phyloP scores from a whole-genome alignment of 92 coral and sea anemone genomes.

The Epizoanthus ramosus region DNA sequence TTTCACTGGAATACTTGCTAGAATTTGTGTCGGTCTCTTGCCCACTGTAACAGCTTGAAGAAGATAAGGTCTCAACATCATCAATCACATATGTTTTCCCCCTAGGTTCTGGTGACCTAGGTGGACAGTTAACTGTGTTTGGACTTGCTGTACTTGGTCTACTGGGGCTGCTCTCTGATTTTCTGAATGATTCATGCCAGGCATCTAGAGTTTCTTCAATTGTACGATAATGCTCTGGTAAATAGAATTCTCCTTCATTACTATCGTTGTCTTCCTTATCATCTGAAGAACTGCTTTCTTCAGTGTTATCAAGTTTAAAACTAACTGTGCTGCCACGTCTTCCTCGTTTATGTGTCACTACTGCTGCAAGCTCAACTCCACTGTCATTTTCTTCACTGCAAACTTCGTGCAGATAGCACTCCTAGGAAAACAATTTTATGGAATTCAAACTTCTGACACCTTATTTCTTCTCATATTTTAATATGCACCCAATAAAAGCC shows the following conservation, averaged over 20 bases:
- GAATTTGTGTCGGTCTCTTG: conserved; percentile 14
- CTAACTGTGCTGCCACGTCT: conserved; percentile 70
- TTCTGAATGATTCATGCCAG: conserved; percentile 77
- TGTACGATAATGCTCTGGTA: conserved; percentile 69
- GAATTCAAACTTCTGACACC: background rate
- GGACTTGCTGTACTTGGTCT: conserved; percentile 48
- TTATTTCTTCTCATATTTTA: no score
- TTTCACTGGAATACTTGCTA: conserved; percentile 7
- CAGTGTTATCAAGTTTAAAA: conserved; percentile 55
- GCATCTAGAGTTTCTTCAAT: conserved; percentile 83
- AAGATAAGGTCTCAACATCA: conserved; percentile 5
- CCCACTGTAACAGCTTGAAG: conserved; percentile 13
- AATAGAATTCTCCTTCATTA: conserved; percentile 50
- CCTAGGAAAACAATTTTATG: conserved; percentile 24
- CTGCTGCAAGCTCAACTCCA: conserved; percentile 30
- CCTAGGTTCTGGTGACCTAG: background rate
- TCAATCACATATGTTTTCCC: background rate
- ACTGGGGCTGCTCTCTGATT: conserved; percentile 54
- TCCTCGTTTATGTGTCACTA: background rate
- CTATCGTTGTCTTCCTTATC: conserved; percentile 33
- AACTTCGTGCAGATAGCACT: conserved; percentile 44
- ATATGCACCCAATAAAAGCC: no score
- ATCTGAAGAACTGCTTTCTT: conserved; percentile 39
- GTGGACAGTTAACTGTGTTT: conserved; percentile 2
- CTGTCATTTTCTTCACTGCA: conserved; percentile 38